Percentiles rank a stretch among this genome's conserved stretches.
phyloP scores from a whole-genome alignment of 2,113 vertebrate species.

The Ceratotherium simum region DNA sequence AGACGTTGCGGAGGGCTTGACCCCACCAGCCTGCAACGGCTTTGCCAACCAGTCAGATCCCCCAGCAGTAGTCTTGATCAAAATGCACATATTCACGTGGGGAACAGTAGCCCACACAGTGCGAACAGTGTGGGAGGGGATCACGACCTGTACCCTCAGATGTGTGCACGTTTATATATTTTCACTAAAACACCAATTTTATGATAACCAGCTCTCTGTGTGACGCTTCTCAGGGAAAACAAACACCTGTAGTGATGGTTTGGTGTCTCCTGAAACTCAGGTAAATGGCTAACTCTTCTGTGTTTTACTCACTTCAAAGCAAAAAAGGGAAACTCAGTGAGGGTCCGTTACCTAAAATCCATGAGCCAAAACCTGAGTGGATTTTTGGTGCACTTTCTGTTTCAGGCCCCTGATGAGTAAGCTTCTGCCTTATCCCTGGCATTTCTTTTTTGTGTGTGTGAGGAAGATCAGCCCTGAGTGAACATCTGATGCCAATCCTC shows the following conservation, averaged over 20 bases:
- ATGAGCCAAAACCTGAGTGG: background rate
- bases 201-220: background rate
- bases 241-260: too few relatives aligned
- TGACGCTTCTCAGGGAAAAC: background rate
- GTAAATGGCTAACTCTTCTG: background rate
- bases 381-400: too few relatives aligned
- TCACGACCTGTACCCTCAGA: background rate
- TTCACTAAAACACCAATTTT: background rate
- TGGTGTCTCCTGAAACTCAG: background rate
- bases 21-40: background rate
- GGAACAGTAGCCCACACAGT: too few relatives aligned
- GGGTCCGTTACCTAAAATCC: background rate
- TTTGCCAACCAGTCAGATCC: background rate
- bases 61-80: background rate
- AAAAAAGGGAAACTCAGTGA: background rate
- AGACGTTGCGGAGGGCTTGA: background rate
- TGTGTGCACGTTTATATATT: background rate
- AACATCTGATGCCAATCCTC: too few relatives aligned
- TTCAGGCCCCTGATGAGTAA: background rate
- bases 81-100: background rate
- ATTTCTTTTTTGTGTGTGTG: background rate
- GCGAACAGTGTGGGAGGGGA: background rate
- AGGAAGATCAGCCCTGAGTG: too few relatives aligned
- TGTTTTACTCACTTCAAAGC: background rate
- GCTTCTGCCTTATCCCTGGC: background rate